Evolutionary conservation across 2,113 vertebrate species (phyloP), one percentile per base, ranked within the genome.

Genomic region (Axis porcinus): DNA sequence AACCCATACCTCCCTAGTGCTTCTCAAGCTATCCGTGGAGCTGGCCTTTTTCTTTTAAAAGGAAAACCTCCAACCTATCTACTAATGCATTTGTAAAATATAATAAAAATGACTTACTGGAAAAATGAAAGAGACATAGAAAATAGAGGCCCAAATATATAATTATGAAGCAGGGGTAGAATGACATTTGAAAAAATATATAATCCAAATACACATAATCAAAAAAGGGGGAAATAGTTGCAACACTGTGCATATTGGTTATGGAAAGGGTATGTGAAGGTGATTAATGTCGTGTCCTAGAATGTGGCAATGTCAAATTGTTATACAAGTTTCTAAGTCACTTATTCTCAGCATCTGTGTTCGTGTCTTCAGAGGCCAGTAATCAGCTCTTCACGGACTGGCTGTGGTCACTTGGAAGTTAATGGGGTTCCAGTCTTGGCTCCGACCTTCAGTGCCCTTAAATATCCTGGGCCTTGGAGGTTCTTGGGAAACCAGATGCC

Each of bases 401-500:
- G 47, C 17, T 16, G 45, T 15, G 7, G 74, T 25, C 76, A 40
- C 50, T 9, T 7, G 14, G n/a, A 43, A 86, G 43, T 40, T 79
- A 36, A 30, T 4, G 8, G 27, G 54, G 86, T 47, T 78, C 57
- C 28, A 64, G 43, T 16, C 78, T 76, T 45, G 50, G 30, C 81
- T 89, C n/a, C 25, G 47, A 9, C 52, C 87, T 64, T 62, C 25
- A 13, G 27, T 23, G 47, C 12, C 50, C 91, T 90, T 60, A 60
- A 91, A 16, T 58, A 94, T 28, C 50, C 85, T 84, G 43, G 16
- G 54, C 76, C 91, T 86, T 55, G n/a, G 92, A 64, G 94, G 52
- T 83, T 86, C 96, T 86, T 52, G n/a, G 67, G 78, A 86, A 97
- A 62, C 93, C 62, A 74, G 78, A 85, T 90, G 86, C 86, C 95